phyloP scores from a whole-genome alignment of 2,888 invertebrate genomes.

The Tanytarsus gracilentus region DNA sequence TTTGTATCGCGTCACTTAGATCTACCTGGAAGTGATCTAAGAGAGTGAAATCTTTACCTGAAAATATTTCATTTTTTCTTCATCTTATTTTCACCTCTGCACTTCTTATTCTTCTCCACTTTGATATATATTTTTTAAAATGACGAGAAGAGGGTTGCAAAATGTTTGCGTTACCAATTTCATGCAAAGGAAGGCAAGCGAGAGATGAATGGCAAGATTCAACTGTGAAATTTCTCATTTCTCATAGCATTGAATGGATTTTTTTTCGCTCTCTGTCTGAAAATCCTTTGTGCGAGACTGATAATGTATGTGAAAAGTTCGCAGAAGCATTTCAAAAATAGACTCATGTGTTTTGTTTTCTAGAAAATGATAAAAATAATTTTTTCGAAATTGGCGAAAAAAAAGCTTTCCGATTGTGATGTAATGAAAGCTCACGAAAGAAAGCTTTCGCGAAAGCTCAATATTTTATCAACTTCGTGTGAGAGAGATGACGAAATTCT shows the following conservation, averaged over 20 bases:
- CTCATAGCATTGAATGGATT: background rate
- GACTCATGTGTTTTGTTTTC: no score
- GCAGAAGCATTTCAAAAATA: no score
- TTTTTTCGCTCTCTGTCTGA: no score
- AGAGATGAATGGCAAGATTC: background rate
- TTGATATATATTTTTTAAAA: background rate
- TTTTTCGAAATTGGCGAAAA: background rate
- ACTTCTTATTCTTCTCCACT: background rate
- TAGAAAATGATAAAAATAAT: background rate
- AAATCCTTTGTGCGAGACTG: no score
- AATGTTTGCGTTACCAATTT: slow-evolving; percentile 19
- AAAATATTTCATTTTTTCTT: background rate
- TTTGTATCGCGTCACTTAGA: background rate
- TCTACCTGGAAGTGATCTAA: slow-evolving; percentile 12
- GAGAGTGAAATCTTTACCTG: background rate
- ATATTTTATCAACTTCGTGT: no score
- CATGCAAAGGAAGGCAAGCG: slow-evolving; percentile 3
- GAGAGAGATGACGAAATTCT: no score
- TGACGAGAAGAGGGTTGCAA: slow-evolving; percentile 11
- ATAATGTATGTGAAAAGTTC: no score
- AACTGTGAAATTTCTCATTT: slow-evolving; percentile 19
- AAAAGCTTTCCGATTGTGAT: background rate
- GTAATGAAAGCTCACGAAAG: no score
- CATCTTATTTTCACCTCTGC: background rate
- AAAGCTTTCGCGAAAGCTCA: no score